Evolutionary conservation across 2,113 vertebrate genomes (phyloP), one percentile per base, ranked within the genome.

Genomic region (Pantherophis guttatus): DNA sequence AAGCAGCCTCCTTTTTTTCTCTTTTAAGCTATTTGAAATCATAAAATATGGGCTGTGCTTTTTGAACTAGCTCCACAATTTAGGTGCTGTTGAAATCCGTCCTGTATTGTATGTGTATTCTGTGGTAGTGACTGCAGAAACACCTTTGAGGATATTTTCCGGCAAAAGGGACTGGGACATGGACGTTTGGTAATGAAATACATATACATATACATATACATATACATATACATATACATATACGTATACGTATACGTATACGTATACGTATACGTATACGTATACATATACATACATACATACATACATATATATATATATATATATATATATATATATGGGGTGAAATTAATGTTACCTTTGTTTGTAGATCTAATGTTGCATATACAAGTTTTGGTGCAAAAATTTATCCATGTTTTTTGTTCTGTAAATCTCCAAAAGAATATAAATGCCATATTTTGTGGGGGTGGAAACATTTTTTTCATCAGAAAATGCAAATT

Each of bases 1-100:
- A 92, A 88, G 21, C 21, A 39, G 97, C 88, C 53, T 91, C 93
- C 93, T 96, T 94, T 97, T 97, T 97, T 26, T 53, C 4, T 39
- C n/a, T 19, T 58, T 50, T 50, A 86, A 23, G 21, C n/a, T 81
- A 8, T 15, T 33, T 65, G 19, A 24, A 65, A 8, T 15, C 4
- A 15, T 39, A 33, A 86, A 86, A 29, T 86, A 17, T 15, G 57
- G 17, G 6, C 65, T 54, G n/a, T 62, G 52, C n/a, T 55, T 54
- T 55, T 70, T 44, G 11, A 53, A 86, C 24, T 17, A 58, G 24
- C 39, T 86, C 21, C 39, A n/a, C 15, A 62, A 39, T 2, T 59
- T 54, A 23, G 39, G 13, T 54, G 11, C 10, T 24, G 44, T 44
- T 59, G 8, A n/a, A n/a, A 39, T 54, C 26, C 29, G 11, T 33